Evolutionary conservation across 2,888 invertebrate genomes (phyloP).

Genomic region (Chaetoderma sp.): DNA sequence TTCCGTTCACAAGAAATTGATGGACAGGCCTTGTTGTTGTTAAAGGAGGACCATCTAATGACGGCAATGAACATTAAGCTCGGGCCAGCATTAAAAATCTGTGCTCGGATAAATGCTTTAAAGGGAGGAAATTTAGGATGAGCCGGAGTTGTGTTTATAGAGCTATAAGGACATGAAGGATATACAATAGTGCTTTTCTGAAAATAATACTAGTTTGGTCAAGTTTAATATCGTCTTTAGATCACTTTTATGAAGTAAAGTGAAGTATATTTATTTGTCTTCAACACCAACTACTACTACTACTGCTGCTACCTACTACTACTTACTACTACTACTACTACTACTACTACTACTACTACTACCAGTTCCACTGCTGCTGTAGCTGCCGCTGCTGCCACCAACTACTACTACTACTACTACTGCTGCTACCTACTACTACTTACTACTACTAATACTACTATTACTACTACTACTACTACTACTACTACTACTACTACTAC

Average conservation of each 20-base stretch:
- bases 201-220: background rate
- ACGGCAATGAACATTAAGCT: conserved; percentile 95
- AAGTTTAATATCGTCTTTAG: background rate
- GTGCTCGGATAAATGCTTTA: conserved; percentile 80
- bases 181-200: no score
- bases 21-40: conserved; percentile 90
- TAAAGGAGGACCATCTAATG: conserved; percentile 94
- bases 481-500: background rate
- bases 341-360: background rate
- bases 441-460: no score
- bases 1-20: conserved; percentile 96
- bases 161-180: no score
- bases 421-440: background rate
- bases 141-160: no score
- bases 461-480: no score
- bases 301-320: no score
- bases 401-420: background rate
- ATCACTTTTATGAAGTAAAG: no score
- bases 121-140: no score
- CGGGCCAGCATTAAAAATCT: conserved; percentile 95
- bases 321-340: no score
- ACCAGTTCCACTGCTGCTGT: no score
- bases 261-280: no score
- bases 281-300: background rate
- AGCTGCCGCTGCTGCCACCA: background rate